Evolutionary conservation across 2,888 invertebrate species (phyloP).

Genomic region (Onthophagus sagittarius): DNA sequence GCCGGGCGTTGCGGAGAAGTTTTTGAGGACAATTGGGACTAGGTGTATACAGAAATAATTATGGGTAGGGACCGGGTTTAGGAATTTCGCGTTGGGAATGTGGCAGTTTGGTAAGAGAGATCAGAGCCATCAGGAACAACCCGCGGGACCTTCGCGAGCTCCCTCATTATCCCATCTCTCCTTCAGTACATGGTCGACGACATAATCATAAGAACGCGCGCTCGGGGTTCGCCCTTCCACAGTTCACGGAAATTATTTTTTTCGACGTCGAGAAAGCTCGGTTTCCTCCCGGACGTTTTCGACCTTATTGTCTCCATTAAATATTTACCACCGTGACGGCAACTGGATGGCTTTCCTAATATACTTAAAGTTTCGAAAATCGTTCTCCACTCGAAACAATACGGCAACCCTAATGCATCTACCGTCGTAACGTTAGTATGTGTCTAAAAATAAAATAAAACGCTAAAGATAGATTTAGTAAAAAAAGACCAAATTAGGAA

Average conservation of each 20-base stretch:
- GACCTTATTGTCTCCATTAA: conserved; percentile 19
- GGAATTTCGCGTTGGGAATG: not conserved
- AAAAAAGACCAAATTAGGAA: too few relatives aligned
- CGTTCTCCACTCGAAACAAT: not conserved
- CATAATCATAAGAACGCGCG: conserved; percentile 22
- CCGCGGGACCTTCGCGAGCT: conserved; percentile 27
- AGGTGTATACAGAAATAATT: conserved; percentile 12
- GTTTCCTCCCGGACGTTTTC: conserved; percentile 14
- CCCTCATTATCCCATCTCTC: conserved; percentile 26
- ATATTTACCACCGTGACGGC: conserved; percentile 7
- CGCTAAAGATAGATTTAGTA: too few relatives aligned
- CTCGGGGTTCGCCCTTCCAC: conserved; percentile 16
- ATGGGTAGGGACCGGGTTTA: conserved; percentile 1
- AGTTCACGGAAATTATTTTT: conserved; percentile 24
- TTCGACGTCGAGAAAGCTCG: conserved; percentile 12
- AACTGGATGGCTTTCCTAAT: not conserved
- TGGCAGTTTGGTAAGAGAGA: conserved; percentile 2
- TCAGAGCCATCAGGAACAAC: conserved; percentile 25
- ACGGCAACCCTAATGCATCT: not conserved
- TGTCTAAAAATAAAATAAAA: too few relatives aligned
- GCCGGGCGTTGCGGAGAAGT: not conserved
- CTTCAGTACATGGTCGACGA: conserved; percentile 16
- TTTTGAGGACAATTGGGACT: conserved; percentile 1
- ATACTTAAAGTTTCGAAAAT: not conserved
- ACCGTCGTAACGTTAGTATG: not conserved